These are phyloP conservation scores for Pachycephala philippinensis DNA, from an alignment of 2,113 vertebrate species.

Conservation along the genomic window DNA sequence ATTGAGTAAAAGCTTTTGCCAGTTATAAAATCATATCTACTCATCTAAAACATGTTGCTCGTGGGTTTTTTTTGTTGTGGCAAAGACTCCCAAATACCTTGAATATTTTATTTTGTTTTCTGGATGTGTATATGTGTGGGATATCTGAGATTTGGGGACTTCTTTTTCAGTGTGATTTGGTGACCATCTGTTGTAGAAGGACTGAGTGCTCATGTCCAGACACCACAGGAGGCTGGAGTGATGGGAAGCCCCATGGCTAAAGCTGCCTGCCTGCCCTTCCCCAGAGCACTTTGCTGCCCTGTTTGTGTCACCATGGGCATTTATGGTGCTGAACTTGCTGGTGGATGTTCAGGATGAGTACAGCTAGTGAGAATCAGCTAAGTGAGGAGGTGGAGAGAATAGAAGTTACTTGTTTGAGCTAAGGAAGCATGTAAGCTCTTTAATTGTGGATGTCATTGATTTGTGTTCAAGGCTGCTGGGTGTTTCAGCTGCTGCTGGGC, in stretches of 20 bases:
- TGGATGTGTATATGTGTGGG: background rate
- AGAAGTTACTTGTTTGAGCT: background rate
- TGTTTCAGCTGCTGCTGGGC: background rate
- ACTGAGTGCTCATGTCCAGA: background rate
- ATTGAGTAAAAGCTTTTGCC: background rate
- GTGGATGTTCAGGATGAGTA: background rate
- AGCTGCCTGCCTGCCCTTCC: background rate
- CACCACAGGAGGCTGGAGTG: background rate
- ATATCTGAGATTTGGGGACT: background rate
- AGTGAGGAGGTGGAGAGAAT: background rate
- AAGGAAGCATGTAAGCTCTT: background rate
- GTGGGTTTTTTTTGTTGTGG: background rate
- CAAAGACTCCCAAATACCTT: background rate
- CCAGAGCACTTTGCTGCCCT: background rate
- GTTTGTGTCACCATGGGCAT: background rate
- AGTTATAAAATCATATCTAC: rapidly evolving
- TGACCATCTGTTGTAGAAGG: background rate
- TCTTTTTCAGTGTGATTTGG: background rate
- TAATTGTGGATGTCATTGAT: background rate
- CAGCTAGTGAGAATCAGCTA: background rate
- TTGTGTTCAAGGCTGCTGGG: background rate
- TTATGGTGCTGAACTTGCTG: background rate
- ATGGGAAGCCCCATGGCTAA: background rate
- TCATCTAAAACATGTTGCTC: background rate
- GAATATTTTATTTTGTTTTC: background rate